Conservation (phyloP, 2,888 invertebrate species). For the Apamea monoglypha region DNA sequence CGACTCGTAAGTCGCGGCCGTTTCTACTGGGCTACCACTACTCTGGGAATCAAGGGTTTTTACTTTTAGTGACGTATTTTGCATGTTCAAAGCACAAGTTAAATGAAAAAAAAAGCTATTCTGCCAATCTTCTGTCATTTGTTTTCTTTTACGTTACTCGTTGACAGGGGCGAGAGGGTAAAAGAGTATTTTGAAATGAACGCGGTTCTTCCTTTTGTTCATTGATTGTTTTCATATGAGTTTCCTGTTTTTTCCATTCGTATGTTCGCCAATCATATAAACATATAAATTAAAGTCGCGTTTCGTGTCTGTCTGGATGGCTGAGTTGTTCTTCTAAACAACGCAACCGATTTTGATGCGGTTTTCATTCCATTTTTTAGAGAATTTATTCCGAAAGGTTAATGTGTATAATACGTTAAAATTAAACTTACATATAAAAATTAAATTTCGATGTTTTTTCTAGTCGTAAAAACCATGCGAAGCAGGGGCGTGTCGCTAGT, state of each 20-base stretch:
- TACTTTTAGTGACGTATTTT: background rate
- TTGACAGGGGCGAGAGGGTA: background rate
- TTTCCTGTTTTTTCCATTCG: background rate
- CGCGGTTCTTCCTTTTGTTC: background rate
- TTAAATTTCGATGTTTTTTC: background rate
- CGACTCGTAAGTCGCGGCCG: background rate
- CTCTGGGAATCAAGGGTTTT: background rate
- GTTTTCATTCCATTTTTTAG: background rate
- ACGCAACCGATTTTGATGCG: background rate
- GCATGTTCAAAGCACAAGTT: background rate
- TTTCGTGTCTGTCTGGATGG: background rate
- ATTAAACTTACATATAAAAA: background rate
- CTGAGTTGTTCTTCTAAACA: background rate
- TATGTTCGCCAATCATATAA: background rate
- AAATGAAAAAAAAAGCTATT: background rate
- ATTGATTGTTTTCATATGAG: background rate
- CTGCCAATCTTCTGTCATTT: slow-evolving; percentile 17
- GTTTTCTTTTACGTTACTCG: slow-evolving; percentile 2
- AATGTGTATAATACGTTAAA: background rate
- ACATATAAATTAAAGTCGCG: background rate
- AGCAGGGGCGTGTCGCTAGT: background rate
- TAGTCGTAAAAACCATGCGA: background rate
- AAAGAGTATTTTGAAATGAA: background rate
- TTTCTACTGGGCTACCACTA: background rate
- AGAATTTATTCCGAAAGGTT: background rate